Evolutionary conservation across 2,113 vertebrate species (phyloP).

Genomic region (Herpailurus yagouaroundi): DNA sequence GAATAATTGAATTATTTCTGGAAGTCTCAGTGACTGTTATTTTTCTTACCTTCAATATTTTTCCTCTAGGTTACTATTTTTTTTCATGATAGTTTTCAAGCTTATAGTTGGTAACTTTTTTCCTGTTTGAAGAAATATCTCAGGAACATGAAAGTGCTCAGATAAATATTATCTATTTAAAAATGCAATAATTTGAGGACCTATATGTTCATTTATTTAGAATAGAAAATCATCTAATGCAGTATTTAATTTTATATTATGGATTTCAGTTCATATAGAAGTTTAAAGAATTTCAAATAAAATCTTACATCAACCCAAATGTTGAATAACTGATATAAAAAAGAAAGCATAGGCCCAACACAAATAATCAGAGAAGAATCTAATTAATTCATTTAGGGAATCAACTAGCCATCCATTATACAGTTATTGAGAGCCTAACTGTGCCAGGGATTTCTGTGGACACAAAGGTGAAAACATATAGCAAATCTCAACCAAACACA

Average conservation of each 20-base stretch:
- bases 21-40: conserved; percentile 22
- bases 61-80: conserved; percentile 39
- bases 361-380: background rate
- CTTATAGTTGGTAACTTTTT: conserved; percentile 33
- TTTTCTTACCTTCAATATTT: conserved; percentile 40
- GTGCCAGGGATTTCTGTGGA: background rate
- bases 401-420: background rate
- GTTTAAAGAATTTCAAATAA: conserved; percentile 15
- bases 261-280: background rate
- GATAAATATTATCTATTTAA: conserved; percentile 35
- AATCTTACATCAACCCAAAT: background rate
- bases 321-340: background rate
- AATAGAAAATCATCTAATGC: background rate
- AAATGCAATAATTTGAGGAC: conserved; percentile 14
- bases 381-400: background rate
- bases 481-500: background rate
- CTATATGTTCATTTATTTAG: conserved; percentile 33
- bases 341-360: background rate
- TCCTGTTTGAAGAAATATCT: conserved; percentile 32
- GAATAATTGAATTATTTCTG: conserved; percentile 25
- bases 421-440: background rate
- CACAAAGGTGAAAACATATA: background rate
- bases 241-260: background rate
- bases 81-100: conserved; percentile 9
- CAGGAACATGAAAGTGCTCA: background rate